Evolutionary conservation across 2,888 invertebrate genomes (phyloP), one percentile per base, ranked within the genome.

Genomic region (Argynnis bischoffii): DNA sequence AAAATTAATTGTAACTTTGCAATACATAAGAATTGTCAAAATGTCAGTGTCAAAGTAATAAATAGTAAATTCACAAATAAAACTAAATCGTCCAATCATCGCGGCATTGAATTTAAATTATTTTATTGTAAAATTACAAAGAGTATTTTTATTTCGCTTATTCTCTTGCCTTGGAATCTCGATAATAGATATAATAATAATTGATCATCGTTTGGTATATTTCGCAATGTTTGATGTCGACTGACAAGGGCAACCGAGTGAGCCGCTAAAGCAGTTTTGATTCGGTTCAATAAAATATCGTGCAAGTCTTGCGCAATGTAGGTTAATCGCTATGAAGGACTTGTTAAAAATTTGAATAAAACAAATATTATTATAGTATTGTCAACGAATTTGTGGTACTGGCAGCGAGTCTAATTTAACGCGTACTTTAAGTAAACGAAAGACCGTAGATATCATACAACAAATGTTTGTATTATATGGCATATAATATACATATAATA

Each of bases 241-340:
- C 81, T 83, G 80, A 81, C 80, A 79, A 78, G 79, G 77, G 78
- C 78, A 79, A 81, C 79, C 81, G 84, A 87, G 80, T 84, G 79
- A 84, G 80, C 78, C 84, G 78, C 68, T 69, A 70, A 81, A 79
- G 81, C 83, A 82, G 82, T 87, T 79, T 78, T 74, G 77, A 86
- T 86, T 85, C 81, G 82, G 85, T 85, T 83, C 84, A 81, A 82
- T 78, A 83, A 84, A 84, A 83, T 82, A 85, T 85, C 84, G 81
- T 81, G 79, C 75, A 64, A 59, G 47, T 69, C 69, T 87, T 88
- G 83, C 85, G 81, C 84, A 88, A 88, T 80, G 70, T 78, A 79
- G 84, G 84, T 85, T 88, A 87, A 88, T 86, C 74, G 77, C 81
- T 85, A 86, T 89, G 89, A 91, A 90, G 90, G 90, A 86, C 83